Percentiles rank a stretch among this genome's conserved stretches.
These are phyloP conservation scores for Mythimna ferrago DNA, from an alignment of 2,888 invertebrate species.

Conservation along the genomic window DNA sequence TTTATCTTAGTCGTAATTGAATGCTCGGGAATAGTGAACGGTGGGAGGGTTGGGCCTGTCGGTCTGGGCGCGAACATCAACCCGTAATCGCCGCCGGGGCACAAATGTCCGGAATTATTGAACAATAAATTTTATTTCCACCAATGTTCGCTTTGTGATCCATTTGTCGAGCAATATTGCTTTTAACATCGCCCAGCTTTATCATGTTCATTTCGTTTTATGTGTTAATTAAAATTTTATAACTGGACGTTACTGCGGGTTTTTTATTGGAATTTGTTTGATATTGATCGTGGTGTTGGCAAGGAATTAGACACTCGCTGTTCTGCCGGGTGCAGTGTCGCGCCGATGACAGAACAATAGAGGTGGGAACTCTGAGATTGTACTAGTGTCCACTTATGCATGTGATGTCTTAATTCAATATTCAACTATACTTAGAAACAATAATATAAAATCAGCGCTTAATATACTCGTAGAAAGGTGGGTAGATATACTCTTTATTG, in stretches of 20 bases:
- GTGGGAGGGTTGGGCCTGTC: not conserved
- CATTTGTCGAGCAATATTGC: conserved; percentile 47
- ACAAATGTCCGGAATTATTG: conserved; percentile 45
- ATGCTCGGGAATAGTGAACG: conserved; percentile 16
- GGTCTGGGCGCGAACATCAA: conserved; percentile 3
- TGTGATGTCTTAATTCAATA: conserved; percentile 3
- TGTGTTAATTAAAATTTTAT: conserved; percentile 39
- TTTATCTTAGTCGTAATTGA: conserved; percentile 51
- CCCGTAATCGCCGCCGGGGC: conserved; percentile 20
- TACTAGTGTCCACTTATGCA: not conserved
- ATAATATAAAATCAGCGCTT: not conserved
- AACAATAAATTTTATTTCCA: conserved; percentile 51
- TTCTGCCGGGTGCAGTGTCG: not conserved
- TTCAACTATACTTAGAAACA: not conserved
- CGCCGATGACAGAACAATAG: conserved; percentile 1
- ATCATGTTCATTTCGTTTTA: conserved; percentile 39
- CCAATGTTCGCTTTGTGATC: conserved; percentile 41
- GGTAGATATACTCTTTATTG: too few species aligned
- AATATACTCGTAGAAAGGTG: too few species aligned
- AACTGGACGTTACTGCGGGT: conserved; percentile 19
- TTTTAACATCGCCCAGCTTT: conserved; percentile 38
- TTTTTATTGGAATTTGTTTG: conserved; percentile 20
- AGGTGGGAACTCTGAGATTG: not conserved
- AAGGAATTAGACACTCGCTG: not conserved
- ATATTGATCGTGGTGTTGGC: conserved; percentile 15